Base-by-base conservation (phyloP, 2,797 vertebrate genomes). In the Clarias pachynema region DNA sequence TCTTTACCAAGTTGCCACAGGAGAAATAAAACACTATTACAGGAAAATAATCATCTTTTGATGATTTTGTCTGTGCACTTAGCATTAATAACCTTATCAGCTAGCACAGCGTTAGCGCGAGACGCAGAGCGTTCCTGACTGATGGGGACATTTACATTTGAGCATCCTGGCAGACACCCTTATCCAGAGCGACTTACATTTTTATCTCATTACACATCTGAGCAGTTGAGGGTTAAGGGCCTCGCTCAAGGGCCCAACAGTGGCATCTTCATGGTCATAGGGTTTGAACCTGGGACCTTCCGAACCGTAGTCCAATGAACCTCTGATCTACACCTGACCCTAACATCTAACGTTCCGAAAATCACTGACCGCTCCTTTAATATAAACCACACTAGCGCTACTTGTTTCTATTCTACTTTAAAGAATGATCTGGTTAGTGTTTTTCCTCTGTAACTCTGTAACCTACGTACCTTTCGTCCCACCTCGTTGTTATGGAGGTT, bases 401-500 rank as follows among this genome's bases (percentile, higher is more conserved):
- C 70, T 72, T 49, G 44, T 49, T 49, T 49, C 44, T 44, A 44
- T 44, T 44, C 44, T 49, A 12, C 44, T 49, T 49, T 49, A 49
- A 49, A 12, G 44, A 49, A 49, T 12, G 44, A 49, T 12, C 44
- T 12, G 44, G 10, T 16, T 53, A 4, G 16, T 29, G 44, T 29
- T 29, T 49, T 3, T 74, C 26, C 60, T 16, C 15, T 1, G 5
- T 31, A 31, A 31, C 31, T 1, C 31, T 31, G 31, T 70, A n/a
- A 29, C 56, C 81, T 63, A 90, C 96, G 91, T 96, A 99, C 98
- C 97, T 99, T 99, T 12, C 97, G 94, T 90, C 98, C 98, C 0
- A 97, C 98, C 92, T 99, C 97, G 0, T 99, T 99, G 90, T 99
- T 99, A 92, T 99, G 98, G 85, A 99, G 95, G 94, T 99, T 99